Evolutionary conservation across 2,797 vertebrate species (phyloP).

Genomic region (Oceanodroma leucorhoa): DNA sequence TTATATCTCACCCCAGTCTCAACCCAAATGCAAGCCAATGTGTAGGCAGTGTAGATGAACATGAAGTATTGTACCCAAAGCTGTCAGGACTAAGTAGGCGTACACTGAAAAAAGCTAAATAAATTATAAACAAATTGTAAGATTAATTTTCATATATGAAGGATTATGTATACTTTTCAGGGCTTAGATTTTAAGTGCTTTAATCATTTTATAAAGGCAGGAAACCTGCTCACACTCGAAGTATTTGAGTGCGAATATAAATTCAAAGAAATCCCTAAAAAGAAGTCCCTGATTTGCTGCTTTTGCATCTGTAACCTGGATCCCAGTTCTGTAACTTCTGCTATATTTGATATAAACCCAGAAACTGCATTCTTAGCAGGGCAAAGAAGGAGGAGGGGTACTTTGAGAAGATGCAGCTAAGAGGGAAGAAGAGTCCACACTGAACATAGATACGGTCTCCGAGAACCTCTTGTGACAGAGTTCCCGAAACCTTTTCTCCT

Average conservation of each 20-base stretch:
- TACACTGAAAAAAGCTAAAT: not conserved
- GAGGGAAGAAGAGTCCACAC: not conserved
- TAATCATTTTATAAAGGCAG: not conserved
- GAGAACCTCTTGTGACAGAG: not conserved
- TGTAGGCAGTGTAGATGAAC: slow-evolving; percentile 47
- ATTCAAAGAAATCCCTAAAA: not conserved
- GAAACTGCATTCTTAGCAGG: not conserved
- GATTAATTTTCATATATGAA: not conserved
- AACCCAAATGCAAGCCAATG: slow-evolving; percentile 13
- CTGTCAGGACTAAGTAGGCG: slow-evolving; percentile 26
- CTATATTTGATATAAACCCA: not conserved
- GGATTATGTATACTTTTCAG: not conserved
- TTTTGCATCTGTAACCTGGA: not conserved
- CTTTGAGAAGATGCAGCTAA: not conserved
- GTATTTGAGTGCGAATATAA: not conserved
- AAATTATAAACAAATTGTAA: not conserved
- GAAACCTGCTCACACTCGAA: not conserved
- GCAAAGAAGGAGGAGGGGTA: not conserved
- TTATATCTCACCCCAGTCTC: not conserved
- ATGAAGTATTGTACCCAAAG: slow-evolving; percentile 29
- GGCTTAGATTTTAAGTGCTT: not conserved
- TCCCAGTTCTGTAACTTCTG: not conserved
- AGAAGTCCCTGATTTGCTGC: not conserved
- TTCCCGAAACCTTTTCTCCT: not conserved
- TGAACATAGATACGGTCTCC: not conserved